A percentile compares a stretch with the other conserved stretches of the same genome.
phyloP scores from a whole-genome alignment of 2,113 vertebrate species.

The Ceyx melanurus region DNA sequence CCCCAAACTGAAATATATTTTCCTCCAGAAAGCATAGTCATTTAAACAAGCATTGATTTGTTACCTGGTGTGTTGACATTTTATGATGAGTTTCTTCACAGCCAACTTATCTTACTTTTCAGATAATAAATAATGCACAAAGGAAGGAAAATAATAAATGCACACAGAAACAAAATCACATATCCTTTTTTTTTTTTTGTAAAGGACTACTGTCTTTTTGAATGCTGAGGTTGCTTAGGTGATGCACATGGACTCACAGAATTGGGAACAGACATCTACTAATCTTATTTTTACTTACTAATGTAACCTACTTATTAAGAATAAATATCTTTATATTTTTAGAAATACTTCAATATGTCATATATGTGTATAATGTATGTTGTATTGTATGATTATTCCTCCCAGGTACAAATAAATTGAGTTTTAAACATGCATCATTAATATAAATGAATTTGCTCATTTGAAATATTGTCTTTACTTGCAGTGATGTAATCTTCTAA shows the following conservation, averaged over 20 bases:
- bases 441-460: neutral
- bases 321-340: neutral
- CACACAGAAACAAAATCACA: neutral
- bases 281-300: slow-evolving; percentile 15
- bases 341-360: neutral
- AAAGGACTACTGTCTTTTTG: neutral
- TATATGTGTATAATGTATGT: neutral
- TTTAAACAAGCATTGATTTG: slow-evolving; percentile 68
- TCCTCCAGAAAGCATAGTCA: slow-evolving; percentile 22
- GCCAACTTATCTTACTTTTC: slow-evolving; percentile 33
- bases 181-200: neutral
- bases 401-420: neutral
- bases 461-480: neutral
- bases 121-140: slow-evolving; percentile 59
- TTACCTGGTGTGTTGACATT: slow-evolving; percentile 48
- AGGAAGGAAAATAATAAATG: neutral
- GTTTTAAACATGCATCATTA: neutral
- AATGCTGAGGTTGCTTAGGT: neutral
- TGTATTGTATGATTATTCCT: neutral
- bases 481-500: neutral
- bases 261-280: neutral
- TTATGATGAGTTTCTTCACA: slow-evolving; percentile 52
- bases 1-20: slow-evolving; percentile 63
- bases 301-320: neutral
- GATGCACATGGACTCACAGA: neutral